phyloP scores from a whole-genome alignment of 2,113 vertebrate species.

The Oryzias celebensis region DNA sequence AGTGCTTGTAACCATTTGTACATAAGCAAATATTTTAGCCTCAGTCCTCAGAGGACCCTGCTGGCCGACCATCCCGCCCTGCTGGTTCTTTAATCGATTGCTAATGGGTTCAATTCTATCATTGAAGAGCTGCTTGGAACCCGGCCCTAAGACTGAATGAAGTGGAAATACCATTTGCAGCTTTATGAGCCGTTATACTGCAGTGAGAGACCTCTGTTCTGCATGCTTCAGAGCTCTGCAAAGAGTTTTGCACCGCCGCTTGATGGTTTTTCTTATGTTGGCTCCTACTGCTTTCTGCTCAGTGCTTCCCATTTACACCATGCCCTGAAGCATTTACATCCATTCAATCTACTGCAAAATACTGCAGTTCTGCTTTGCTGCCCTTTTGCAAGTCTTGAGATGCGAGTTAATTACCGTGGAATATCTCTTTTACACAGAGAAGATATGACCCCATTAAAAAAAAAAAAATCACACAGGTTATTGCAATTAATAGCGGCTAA shows the following conservation, averaged over 20 bases:
- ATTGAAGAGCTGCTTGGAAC: slow-evolving; percentile 78
- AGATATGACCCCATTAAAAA: background rate
- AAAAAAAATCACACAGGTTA: too few relatives aligned
- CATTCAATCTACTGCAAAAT: slow-evolving; percentile 69
- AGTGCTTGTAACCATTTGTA: slow-evolving; percentile 56
- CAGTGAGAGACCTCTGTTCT: slow-evolving; percentile 78
- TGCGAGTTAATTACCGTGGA: slow-evolving; percentile 55
- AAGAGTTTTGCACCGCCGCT: slow-evolving; percentile 72
- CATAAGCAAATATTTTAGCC: slow-evolving; percentile 73
- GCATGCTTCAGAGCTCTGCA: slow-evolving; percentile 74
- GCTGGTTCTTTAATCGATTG: slow-evolving; percentile 83
- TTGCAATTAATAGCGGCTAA: too few relatives aligned
- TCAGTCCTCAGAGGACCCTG: slow-evolving; percentile 45
- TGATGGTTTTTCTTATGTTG: slow-evolving; percentile 75
- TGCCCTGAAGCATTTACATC: slow-evolving; percentile 70
- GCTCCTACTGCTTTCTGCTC: slow-evolving; percentile 68
- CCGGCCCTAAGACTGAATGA: slow-evolving; percentile 79
- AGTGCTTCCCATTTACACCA: slow-evolving; percentile 70
- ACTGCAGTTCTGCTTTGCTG: slow-evolving; percentile 62
- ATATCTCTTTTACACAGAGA: slow-evolving; percentile 51
- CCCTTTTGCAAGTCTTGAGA: slow-evolving; percentile 58
- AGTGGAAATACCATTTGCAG: slow-evolving; percentile 82
- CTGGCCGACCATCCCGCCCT: slow-evolving; percentile 52
- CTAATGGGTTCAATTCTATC: slow-evolving; percentile 81
- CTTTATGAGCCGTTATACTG: slow-evolving; percentile 83